Evolutionary conservation across 2,113 vertebrate species (phyloP).

Genomic region (Archocentrus centrarchus): DNA sequence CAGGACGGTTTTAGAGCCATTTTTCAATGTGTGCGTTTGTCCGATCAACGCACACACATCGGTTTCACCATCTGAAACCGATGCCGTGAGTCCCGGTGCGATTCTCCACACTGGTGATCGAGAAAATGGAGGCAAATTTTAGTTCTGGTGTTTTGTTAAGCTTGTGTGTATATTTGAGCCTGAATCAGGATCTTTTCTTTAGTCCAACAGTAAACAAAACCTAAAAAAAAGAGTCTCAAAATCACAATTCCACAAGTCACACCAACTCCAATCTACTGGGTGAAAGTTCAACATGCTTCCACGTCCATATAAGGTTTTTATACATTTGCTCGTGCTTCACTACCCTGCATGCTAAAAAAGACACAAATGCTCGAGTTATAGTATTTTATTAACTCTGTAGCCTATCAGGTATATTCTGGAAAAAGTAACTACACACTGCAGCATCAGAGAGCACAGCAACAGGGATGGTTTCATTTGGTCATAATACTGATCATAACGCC

Average conservation of each 20-base stretch:
- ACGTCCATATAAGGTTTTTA: too few species aligned
- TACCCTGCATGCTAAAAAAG: not conserved
- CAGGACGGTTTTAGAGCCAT: too few species aligned
- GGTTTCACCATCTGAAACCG: not conserved
- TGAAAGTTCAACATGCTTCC: not conserved
- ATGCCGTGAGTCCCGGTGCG: not conserved
- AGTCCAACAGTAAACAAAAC: not conserved
- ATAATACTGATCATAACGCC: too few species aligned
- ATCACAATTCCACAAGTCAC: not conserved
- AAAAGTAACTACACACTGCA: too few species aligned
- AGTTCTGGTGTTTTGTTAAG: not conserved
- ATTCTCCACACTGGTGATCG: not conserved
- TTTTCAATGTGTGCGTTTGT: too few species aligned
- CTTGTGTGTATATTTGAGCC: not conserved
- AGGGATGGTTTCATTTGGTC: too few species aligned
- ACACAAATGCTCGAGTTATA: not conserved
- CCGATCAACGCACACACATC: not conserved
- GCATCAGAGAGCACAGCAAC: too few species aligned
- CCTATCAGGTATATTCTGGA: not conserved
- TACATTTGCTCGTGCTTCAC: too few species aligned
- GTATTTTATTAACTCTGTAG: not conserved
- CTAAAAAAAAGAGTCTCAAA: not conserved
- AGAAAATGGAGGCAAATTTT: not conserved
- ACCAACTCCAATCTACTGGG: not conserved
- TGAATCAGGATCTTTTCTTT: accelerated